phyloP scores from a whole-genome alignment of 2,888 invertebrate genomes.

The Ophion obscuratus region DNA sequence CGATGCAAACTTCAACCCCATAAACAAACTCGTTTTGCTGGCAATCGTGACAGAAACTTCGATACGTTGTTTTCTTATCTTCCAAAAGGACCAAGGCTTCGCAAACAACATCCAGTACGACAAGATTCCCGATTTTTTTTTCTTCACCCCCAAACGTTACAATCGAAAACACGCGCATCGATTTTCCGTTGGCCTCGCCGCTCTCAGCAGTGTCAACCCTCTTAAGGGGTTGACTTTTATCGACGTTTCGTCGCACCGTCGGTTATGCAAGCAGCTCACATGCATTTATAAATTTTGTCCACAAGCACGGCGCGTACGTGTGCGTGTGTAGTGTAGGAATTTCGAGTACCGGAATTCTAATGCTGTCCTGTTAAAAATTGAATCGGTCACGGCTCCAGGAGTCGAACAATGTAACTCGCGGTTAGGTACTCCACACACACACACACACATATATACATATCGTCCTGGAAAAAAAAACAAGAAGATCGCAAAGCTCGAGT shows the following conservation, averaged over 20 bases:
- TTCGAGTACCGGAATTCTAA: slow-evolving; percentile 67
- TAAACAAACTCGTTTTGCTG: not conserved
- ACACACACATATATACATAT: not conserved
- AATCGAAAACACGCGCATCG: slow-evolving; percentile 60
- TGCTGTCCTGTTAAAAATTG: slow-evolving; percentile 81
- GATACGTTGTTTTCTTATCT: too few species aligned
- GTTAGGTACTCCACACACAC: slow-evolving; percentile 41
- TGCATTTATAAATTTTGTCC: not conserved
- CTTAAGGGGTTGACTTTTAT: slow-evolving; percentile 61
- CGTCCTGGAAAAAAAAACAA: slow-evolving; percentile 16
- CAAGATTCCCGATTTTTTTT: too few species aligned
- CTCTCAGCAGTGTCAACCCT: slow-evolving; percentile 56
- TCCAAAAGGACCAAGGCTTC: not conserved
- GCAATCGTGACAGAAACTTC: too few species aligned
- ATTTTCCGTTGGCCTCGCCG: slow-evolving; percentile 45
- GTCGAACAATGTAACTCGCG: slow-evolving; percentile 75
- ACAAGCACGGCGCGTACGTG: not conserved
- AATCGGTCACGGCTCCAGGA: slow-evolving; percentile 82
- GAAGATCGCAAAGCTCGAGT: slow-evolving; percentile 43
- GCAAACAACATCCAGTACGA: too few species aligned
- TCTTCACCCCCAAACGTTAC: too few species aligned
- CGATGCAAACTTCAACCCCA: too few species aligned
- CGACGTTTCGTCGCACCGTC: slow-evolving; percentile 25
- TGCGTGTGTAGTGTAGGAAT: slow-evolving; percentile 22
- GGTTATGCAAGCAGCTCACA: slow-evolving; percentile 4